phyloP scores from a whole-genome alignment of 2,888 invertebrate species.

The Parascotia fuliginaria region DNA sequence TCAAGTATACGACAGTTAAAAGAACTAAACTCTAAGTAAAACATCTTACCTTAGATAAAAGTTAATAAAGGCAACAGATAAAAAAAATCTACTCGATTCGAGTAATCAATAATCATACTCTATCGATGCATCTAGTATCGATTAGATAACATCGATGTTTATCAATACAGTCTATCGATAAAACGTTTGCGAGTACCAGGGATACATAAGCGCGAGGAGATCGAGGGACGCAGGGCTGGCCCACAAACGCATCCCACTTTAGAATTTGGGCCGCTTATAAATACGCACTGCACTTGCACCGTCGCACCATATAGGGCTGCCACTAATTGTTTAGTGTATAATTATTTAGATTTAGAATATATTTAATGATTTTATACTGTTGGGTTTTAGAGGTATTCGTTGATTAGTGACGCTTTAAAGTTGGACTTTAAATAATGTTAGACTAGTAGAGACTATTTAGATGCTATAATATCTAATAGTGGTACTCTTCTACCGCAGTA shows the following conservation, averaged over 20 bases:
- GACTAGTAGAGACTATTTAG: too few relatives aligned
- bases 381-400: too few relatives aligned
- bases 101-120: background rate
- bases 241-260: slow-evolving; percentile 85
- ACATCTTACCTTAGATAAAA: too few relatives aligned
- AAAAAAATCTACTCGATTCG: background rate
- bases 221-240: slow-evolving; percentile 76
- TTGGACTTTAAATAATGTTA: too few relatives aligned
- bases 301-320: slow-evolving; percentile 61
- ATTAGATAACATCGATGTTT: background rate
- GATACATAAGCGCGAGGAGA: slow-evolving; percentile 46
- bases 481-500: too few relatives aligned
- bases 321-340: background rate
- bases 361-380: background rate
- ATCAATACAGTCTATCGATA: slow-evolving; percentile 29
- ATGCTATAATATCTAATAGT: too few relatives aligned
- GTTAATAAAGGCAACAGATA: too few relatives aligned
- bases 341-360: background rate
- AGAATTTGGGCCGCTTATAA: slow-evolving; percentile 83
- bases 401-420: too few relatives aligned
- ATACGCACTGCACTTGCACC: slow-evolving; percentile 83
- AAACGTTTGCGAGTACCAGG: slow-evolving; percentile 49
- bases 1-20: too few relatives aligned
- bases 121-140: background rate
- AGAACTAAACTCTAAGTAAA: too few relatives aligned